Evolutionary conservation across 2,888 invertebrate species (phyloP), one percentile per base, ranked within the genome.

Genomic region (Cataglyphis albicans): DNA sequence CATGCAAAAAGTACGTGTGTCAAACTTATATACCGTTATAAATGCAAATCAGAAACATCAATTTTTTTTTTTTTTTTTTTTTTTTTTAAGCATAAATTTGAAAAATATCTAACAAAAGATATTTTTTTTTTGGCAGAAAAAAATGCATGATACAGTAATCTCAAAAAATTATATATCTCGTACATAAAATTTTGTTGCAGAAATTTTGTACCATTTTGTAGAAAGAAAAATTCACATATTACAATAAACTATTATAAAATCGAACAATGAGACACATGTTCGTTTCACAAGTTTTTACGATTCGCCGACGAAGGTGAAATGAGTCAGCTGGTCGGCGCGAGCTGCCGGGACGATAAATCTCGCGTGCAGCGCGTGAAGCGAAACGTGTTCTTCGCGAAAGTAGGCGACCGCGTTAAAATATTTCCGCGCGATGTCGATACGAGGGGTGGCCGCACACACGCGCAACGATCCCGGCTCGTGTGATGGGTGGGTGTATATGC

Each of bases 401-500:
- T 68, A 38, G 70, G 41, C 76, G 57, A 44, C 18, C 68, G 41
- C 68, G 68, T 68, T 68, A 41, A 68, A 75, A 75, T 75, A 75
- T 75, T 52, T 52, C 52, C n/a, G 65, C 52, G 52, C 52, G 48
- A 67, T 52, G 75, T 52, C 67, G 67, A 75, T 75, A 75, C 72
- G 63, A 29, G 9, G 38, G 4, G 15, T 10, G 65, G 35, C 10
- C 44, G 5, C 7, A 25, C 35, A 6, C 12, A n/a, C 25, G 52
- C 52, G 52, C 7, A 38, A 29, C 29, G 18, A 52, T 21, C 52
- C 6, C 35, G 63, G 15, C 48, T 44, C 38, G 75, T 18, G 48
- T 10, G 67, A 18, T 52, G n/a, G 29, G n/a, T 15, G n/a, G 12
- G 73, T 32, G 15, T 55, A 21, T 55, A 21, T 25, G 15, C n/a